Percentiles rank a stretch among this genome's conserved stretches.
These are phyloP conservation scores for Lasius platythorax DNA, from an alignment of 2,888 invertebrate genomes.

Conservation along the genomic window DNA sequence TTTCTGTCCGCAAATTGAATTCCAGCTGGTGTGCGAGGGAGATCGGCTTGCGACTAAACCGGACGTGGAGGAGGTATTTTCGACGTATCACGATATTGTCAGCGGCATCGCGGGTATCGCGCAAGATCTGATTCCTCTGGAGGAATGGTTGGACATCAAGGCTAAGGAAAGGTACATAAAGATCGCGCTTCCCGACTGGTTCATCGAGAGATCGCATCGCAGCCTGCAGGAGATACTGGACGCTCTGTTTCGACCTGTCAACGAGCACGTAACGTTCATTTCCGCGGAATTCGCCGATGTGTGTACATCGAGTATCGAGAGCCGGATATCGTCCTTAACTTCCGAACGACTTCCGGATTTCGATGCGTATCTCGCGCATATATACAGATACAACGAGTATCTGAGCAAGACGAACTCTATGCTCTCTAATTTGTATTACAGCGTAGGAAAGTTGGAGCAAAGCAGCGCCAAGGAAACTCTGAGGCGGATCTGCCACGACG, in stretches of 20 bases:
- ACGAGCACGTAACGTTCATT: conserved; percentile 70
- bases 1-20: conserved; percentile 88
- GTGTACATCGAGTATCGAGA: conserved; percentile 67
- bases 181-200: conserved; percentile 88
- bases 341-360: conserved; percentile 67
- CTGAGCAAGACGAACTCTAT: conserved; percentile 75
- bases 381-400: conserved; percentile 77
- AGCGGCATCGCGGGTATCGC: conserved; percentile 87
- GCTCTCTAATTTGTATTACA: conserved; percentile 77
- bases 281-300: conserved; percentile 75
- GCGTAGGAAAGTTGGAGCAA: conserved; percentile 79
- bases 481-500: conserved; percentile 70
- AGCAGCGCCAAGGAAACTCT: conserved; percentile 74
- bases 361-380: conserved; percentile 73
- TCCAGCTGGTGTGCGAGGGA: conserved; percentile 87
- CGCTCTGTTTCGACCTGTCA: conserved; percentile 73
- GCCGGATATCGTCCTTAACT: conserved; percentile 63
- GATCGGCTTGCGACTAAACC: conserved; percentile 87
- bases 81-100: conserved; percentile 88
- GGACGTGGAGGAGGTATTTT: conserved; percentile 87
- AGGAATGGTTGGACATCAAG: conserved; percentile 86
- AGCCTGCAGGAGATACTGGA: conserved; percentile 74
- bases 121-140: conserved; percentile 88
- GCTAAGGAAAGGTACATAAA: conserved; percentile 87
- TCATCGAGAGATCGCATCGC: conserved; percentile 80